These are phyloP conservation scores for Chaetops frenatus DNA, from an alignment of 2,113 vertebrate genomes.

Conservation along the genomic window DNA sequence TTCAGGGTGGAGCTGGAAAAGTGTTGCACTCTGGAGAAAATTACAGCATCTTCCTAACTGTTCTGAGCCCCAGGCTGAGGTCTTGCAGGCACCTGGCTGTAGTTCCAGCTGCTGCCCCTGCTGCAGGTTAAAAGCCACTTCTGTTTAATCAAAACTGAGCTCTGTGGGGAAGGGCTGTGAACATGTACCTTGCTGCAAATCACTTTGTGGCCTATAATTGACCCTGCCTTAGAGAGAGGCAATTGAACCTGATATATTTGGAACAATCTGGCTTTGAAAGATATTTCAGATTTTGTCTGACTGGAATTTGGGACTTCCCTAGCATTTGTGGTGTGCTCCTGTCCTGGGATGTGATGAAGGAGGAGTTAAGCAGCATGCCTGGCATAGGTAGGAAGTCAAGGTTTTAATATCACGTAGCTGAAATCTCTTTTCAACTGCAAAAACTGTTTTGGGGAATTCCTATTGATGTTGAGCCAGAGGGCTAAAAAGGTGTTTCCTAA, in stretches of 20 bases:
- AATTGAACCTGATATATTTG: background rate
- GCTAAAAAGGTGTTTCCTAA: background rate
- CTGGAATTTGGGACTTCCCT: background rate
- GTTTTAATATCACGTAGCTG: background rate
- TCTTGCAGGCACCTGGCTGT: background rate
- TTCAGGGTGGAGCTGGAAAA: background rate
- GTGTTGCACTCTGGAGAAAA: background rate
- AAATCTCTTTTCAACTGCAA: background rate
- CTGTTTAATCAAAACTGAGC: background rate
- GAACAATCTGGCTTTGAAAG: background rate
- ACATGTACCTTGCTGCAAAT: background rate
- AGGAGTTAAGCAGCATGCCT: background rate
- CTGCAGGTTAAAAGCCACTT: background rate
- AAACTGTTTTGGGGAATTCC: background rate
- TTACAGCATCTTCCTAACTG: background rate
- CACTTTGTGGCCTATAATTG: background rate
- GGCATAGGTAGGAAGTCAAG: background rate
- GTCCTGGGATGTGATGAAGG: background rate
- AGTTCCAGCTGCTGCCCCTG: background rate
- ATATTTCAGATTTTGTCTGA: background rate
- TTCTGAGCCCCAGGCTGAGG: background rate
- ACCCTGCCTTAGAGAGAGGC: background rate
- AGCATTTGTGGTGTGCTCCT: background rate
- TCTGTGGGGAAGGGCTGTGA: background rate
- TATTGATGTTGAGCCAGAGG: background rate